Evolutionary conservation across 2,888 invertebrate genomes (phyloP), one percentile per base, ranked within the genome.

Genomic region (Luperina nickerlii): DNA sequence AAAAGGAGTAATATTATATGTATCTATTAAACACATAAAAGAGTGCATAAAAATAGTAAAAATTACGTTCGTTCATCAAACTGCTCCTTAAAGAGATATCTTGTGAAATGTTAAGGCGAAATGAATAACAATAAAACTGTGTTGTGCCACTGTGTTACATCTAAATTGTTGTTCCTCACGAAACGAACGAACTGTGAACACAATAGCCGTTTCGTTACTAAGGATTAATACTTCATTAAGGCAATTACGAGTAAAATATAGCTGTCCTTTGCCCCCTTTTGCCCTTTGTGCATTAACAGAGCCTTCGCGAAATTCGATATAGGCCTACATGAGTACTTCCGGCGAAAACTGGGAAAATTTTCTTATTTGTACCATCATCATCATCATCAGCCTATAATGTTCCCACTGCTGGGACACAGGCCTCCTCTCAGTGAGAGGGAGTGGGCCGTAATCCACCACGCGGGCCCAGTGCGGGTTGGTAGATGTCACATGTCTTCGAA

Each of bases 161-260:
- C 45, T 76, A 76, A 81, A 87, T 84, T 79, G 78, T 76, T 65
- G 24, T 27, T 63, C 63, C 69, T 57, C 86, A 84, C 76, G 85
- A 76, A 86, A 78, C 79, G 24, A 79, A 18, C 84, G 38, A 60
- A 76, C 76, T 79, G 85, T 79, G 72, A 87, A 84, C 68, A 84
- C 83, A 83, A 87, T 80, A 48, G 76, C 63, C 9, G 72, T 82
- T 82, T 70, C 82, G 54, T 77, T 69, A 54, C 38, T 82, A 32
- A 85, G 48, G 66, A 85, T 83, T 73, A 76, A 85, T 83, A 72
- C 74, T 65, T 82, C 74, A 86, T 78, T 78, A 74, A 45, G 15
- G 60, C 77, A 81, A 82, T 85, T 81, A 80, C 13, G 15, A 67
- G 66, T 63, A 63, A 74, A 71, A 70, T 78, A 81, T 71, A 54